These are phyloP conservation scores for Pocillopora meandrina DNA, from an alignment of 92 coral and sea anemone genomes.

Conservation along the genomic window DNA sequence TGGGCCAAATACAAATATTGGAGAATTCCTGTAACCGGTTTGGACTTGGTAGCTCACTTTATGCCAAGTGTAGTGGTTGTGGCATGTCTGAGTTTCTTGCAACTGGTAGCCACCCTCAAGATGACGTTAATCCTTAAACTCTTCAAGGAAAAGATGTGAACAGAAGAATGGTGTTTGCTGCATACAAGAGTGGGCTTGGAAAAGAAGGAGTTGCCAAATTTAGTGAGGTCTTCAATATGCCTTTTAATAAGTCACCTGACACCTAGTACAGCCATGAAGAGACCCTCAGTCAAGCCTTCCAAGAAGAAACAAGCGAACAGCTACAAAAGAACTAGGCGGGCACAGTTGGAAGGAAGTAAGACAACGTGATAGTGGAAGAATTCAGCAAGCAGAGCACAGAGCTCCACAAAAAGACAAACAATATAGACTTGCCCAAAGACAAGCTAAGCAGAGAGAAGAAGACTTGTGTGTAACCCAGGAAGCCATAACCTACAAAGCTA, in stretches of 20 bases:
- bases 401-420: not conserved
- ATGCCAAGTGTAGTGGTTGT: not conserved
- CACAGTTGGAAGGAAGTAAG: too few species aligned
- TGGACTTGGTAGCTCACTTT: not conserved
- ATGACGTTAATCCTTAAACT: not conserved
- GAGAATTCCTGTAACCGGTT: not conserved
- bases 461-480: conserved; percentile 5
- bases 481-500: conserved; percentile 27
- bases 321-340: too few species aligned
- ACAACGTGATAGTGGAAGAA: conserved; percentile 20
- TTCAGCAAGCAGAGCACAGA: conserved; percentile 11
- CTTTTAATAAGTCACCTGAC: not conserved
- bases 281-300: not conserved
- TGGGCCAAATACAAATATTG: not conserved
- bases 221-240: conserved; percentile 37
- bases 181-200: not conserved
- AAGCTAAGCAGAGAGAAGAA: conserved; percentile 47
- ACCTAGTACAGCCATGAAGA: conserved; percentile 24
- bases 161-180: conserved; percentile 6
- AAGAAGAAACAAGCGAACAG: not conserved
- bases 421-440: conserved; percentile 31
- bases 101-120: not conserved
- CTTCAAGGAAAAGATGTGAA: conserved; percentile 14
- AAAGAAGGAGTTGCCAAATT: conserved; percentile 41
- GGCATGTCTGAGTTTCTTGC: conserved; percentile 3